phyloP scores from a whole-genome alignment of 2,888 invertebrate species.

The Pedicia rivosa region DNA sequence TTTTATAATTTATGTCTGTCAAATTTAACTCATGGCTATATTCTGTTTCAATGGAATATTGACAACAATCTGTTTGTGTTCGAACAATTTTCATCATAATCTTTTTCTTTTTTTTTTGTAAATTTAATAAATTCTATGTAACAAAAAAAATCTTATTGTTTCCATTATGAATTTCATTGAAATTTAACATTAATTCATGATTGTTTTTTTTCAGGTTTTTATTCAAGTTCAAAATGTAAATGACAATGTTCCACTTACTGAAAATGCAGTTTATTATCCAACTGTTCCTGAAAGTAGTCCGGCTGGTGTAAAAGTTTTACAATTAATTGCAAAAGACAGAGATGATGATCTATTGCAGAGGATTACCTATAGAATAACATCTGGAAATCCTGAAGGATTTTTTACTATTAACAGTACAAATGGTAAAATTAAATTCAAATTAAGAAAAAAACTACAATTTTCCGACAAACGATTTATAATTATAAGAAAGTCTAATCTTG shows the following conservation, averaged over 20 bases:
- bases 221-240: constrained; percentile 81
- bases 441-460: too few relatives aligned
- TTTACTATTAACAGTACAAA: constrained; percentile 72
- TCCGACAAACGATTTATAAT: too few relatives aligned
- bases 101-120: not conserved
- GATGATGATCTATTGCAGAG: constrained; percentile 53
- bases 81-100: too few relatives aligned
- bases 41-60: too few relatives aligned
- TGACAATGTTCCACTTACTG: constrained; percentile 86
- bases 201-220: constrained; percentile 49
- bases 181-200: too few relatives aligned
- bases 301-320: constrained; percentile 51
- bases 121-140: too few relatives aligned
- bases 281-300: constrained; percentile 66
- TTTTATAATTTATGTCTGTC: constrained; percentile 20
- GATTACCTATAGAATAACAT: constrained; percentile 67
- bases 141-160: too few relatives aligned
- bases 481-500: too few relatives aligned
- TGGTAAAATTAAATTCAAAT: too few relatives aligned
- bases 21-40: constrained; percentile 6
- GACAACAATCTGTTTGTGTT: too few relatives aligned
- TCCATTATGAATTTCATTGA: too few relatives aligned
- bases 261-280: constrained; percentile 71
- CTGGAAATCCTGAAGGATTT: constrained; percentile 83
- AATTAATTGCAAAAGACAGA: constrained; percentile 61